Base-by-base conservation (phyloP, 2,113 vertebrate genomes). In the Myiozetetes cayanensis region DNA sequence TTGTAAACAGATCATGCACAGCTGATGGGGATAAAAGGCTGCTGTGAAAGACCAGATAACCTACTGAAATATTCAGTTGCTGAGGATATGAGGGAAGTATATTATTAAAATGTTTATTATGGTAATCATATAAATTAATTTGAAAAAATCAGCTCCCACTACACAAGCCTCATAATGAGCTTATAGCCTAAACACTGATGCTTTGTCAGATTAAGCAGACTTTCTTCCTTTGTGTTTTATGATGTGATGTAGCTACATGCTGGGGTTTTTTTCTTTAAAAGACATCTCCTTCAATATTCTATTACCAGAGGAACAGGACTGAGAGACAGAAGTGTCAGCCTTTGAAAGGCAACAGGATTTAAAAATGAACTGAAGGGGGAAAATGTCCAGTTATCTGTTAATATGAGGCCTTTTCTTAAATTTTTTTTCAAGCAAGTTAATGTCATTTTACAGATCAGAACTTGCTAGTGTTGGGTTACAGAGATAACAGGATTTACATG, bases 401-500 rank as follows among this genome's bases (percentile, higher is more conserved):
- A 90, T 84, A 82, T 6, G 4, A 66, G 23, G 41, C 12, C 12
- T 62, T 46, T 41, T 52, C 8, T 3, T 25, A 33, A 2, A 16
- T 44, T 59, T 75, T 27, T 70, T 52, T 30, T 22, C 8, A 49
- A 76, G 20, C 28, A 59, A 77, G 59, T 86, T 86, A 80, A 94
- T 94, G 78, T 76, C 58, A 83, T 93, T 96, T 93, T 75, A 85
- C 89, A 68, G 63, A 53, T 92, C 63, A 67, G 62, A 90, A 85
- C 78, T 87, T 19, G 30, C 43, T 24, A 31, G 65, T 5, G 1
- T 72, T 84, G 55, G 47, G 87, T 80, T 89, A 93, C 55, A 89
- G 62, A 96, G 90, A 96, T 89, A 97, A 96, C 70, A 70, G 86
- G 85, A 96, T 97, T 96, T 96, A 96, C 77, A 87, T 37, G 81